Conservation (phyloP, 2,888 invertebrate genomes). For the Pammene aurita region DNA sequence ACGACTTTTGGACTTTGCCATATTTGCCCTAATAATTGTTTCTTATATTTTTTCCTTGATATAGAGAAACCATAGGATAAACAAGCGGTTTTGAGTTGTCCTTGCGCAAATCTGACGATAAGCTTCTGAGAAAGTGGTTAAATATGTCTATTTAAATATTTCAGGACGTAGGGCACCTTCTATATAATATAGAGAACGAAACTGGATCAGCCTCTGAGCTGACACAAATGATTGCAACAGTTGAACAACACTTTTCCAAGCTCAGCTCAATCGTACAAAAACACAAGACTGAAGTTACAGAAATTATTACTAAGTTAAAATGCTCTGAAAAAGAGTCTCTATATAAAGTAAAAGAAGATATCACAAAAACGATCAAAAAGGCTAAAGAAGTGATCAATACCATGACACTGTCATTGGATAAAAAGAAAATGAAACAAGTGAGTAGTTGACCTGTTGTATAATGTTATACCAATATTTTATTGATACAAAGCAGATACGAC, state of each 20-base stretch:
- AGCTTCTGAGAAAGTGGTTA: no score
- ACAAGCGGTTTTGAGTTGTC: no score
- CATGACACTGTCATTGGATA: slow-evolving; percentile 52
- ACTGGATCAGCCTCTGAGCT: slow-evolving; percentile 58
- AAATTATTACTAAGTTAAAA: slow-evolving; percentile 61
- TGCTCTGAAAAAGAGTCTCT: slow-evolving; percentile 64
- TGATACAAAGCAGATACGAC: no score
- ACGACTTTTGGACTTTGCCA: no score
- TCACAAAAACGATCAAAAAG: slow-evolving; percentile 61
- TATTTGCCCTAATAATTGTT: no score
- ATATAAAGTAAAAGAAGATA: slow-evolving; percentile 56
- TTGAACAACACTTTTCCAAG: slow-evolving; percentile 80
- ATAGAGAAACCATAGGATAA: no score
- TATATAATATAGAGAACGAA: slow-evolving; percentile 65
- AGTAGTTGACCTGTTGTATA: background rate
- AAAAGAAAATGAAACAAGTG: slow-evolving; percentile 63
- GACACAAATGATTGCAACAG: slow-evolving; percentile 57
- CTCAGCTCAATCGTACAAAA: slow-evolving; percentile 80
- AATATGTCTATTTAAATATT: slow-evolving; percentile 39
- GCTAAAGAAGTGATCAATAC: slow-evolving; percentile 56
- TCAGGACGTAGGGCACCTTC: slow-evolving; percentile 71
- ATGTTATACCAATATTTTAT: no score
- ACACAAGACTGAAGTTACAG: slow-evolving; percentile 73
- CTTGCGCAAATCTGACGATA: no score
- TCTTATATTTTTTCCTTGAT: no score